Evolutionary conservation across 1,140 invertebrate species (phyloP), one percentile per base, ranked within the genome.

Genomic region (Stegodyphus mimosarum): DNA sequence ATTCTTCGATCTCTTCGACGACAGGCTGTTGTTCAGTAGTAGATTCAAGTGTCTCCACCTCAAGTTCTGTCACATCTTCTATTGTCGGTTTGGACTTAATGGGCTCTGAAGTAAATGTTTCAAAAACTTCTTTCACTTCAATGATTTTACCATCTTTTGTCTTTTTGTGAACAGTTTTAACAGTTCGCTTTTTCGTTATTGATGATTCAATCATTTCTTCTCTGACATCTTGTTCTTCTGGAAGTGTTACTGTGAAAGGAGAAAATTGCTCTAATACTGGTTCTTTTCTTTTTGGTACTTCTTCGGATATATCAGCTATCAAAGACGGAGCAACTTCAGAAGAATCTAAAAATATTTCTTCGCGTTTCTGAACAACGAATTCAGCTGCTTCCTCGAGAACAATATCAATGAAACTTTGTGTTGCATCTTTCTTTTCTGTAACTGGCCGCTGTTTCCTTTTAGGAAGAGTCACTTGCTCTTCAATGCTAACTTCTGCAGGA

Each of bases 171-270:
- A 73, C 69, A 53, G 70, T 55, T 71, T 78, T 77, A 6, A 86
- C 74, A 11, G 76, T 86, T 60, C 70, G 75, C 51, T 55, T 67
- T 66, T 87, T 88, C 55, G 48, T 86, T 5, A 86, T 11, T 55
- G 73, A 60, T 72, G 76, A 55, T 72, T 86, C 72, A 7, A 7
- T 86, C 11, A 11, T 69, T 55, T 76, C 86, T 71, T 72, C 52
- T 7, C 64, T 70, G 70, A 67, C 67, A 79, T 72, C 73, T 75
- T 86, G 86, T n/a, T 88, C 87, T 81, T 75, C 67, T 89, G 90
- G 81, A 18, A 77, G 60, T 13, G 84, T 87, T 11, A 86, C 77
- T 13, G 72, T 87, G 66, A 77, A 86, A 13, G 74, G 83, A 7
- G 83, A 75, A 72, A 79, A 72, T 79, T 76, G 63, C 70, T 89